A percentile compares a stretch with the other conserved stretches of the same genome.
Evolutionary conservation across 2,113 vertebrate genomes (phyloP).

Genomic region (Trochalopteron elliotii): DNA sequence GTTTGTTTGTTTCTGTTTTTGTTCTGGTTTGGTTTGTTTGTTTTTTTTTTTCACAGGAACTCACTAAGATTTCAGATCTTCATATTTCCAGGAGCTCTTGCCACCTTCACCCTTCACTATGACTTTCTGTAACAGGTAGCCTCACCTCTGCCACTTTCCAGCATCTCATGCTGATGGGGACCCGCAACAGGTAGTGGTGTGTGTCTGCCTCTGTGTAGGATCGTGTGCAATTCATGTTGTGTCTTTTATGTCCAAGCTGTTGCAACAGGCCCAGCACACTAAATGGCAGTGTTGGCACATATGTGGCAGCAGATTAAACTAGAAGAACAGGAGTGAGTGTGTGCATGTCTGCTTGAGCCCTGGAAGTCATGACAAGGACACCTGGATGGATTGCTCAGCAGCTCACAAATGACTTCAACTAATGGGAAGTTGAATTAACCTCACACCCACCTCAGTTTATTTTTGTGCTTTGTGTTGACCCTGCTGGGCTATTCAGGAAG

Average conservation of each 20-base stretch:
- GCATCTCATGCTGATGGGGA: rapidly evolving
- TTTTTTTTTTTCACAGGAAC: not conserved
- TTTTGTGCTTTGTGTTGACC: not conserved
- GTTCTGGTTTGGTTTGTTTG: not conserved
- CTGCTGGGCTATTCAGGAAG: not conserved
- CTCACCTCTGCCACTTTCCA: not conserved
- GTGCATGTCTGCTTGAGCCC: not conserved
- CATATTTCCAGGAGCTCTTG: not conserved
- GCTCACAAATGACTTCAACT: not conserved
- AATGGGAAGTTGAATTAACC: not conserved
- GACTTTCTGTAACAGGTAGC: not conserved
- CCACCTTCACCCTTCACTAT: not conserved
- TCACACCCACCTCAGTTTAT: not conserved
- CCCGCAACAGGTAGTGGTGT: not conserved
- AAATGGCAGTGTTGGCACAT: not conserved
- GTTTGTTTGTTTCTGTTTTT: not conserved
- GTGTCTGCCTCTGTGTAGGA: not conserved
- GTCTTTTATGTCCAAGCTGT: not conserved
- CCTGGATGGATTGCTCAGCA: not conserved
- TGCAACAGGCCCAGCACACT: not conserved
- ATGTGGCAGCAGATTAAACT: not conserved
- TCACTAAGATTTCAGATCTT: not conserved
- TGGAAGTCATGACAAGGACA: not conserved
- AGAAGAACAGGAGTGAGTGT: not conserved
- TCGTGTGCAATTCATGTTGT: not conserved